Base-by-base conservation (phyloP, 2,888 invertebrate genomes). In the Cephalotes varians region DNA sequence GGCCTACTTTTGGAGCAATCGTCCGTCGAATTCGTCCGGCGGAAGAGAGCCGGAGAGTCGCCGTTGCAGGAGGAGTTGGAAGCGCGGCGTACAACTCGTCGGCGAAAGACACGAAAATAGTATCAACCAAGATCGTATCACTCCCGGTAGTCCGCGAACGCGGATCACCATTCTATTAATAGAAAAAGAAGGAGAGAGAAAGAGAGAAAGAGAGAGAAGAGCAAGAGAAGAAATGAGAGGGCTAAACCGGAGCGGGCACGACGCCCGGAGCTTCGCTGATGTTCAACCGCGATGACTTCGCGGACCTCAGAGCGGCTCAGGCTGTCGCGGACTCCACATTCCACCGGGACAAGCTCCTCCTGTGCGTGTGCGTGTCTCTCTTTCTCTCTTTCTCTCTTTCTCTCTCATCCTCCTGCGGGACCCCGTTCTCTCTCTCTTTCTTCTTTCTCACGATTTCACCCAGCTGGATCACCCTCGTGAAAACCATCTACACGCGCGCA, bases 251-350 rank as follows among this genome's bases (percentile, higher is more conserved):
- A 67, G 71, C 79, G 82, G 90, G 82, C 88, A 84, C 77, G 83
- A 49, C 76, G 69, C 82, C 84, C 86, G 82, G 89, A 91, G 92
- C 88, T 90, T 92, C 92, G 92, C 90, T 90, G 91, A 88, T 91
- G 90, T 91, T 91, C 92, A 90, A 91, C 91, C 88, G 91, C 87
- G 89, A 88, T 90, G 88, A 88, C 90, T 90, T 85, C 86, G 90
- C 88, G 90, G 91, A 91, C 91, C 90, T 94, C 96, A 96, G 96
- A 96, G 96, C 96, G 96, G 96, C 96, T 96, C 95, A 95, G 96
- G 96, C 96, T 96, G 96, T 95, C 95, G 96, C 96, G 96, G 96
- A 96, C 96, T 96, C 96, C 96, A 96, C 96, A 96, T 96, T 96
- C 96, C 96, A 96, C 96, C 96, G 95, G 93, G 90, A 90, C 90